These are phyloP conservation scores for Aythya baeri DNA, from an alignment of 2,113 vertebrate genomes.

Conservation along the genomic window DNA sequence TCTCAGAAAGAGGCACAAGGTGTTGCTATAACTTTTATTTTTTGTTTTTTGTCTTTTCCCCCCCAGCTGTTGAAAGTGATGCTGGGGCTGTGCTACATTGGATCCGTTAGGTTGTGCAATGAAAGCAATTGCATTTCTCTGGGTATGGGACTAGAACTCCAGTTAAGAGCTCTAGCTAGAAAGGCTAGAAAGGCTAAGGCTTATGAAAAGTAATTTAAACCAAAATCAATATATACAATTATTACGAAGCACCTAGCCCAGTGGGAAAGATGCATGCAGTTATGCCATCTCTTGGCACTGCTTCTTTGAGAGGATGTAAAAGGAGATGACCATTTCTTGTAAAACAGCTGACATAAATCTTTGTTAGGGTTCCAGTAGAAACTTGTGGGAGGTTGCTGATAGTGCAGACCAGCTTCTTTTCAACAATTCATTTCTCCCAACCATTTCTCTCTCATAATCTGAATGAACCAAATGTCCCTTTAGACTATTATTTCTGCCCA, in stretches of 20 bases:
- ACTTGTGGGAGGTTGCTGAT: neutral
- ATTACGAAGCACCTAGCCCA: neutral
- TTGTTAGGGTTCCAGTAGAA: neutral
- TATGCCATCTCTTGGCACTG: neutral
- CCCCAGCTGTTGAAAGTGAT: neutral
- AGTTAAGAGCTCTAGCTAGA: neutral
- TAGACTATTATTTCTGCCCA: neutral
- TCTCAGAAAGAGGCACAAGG: neutral
- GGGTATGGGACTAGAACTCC: neutral
- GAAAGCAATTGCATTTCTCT: neutral
- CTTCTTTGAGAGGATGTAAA: neutral
- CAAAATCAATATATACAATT: neutral
- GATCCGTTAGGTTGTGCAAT: neutral
- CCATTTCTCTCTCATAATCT: neutral
- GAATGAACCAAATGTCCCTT: neutral
- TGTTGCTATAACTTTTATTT: neutral
- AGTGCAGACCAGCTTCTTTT: neutral
- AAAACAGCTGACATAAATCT: neutral
- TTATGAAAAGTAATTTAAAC: neutral
- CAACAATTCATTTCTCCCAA: neutral
- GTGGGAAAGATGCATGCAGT: neutral
- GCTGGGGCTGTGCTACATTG: fast-evolving
- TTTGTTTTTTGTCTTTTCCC: too few species aligned
- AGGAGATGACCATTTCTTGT: neutral
- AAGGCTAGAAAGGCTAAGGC: neutral